These are phyloP conservation scores for Malurus elegans DNA, from an alignment of 2,113 vertebrate genomes.

Conservation along the genomic window DNA sequence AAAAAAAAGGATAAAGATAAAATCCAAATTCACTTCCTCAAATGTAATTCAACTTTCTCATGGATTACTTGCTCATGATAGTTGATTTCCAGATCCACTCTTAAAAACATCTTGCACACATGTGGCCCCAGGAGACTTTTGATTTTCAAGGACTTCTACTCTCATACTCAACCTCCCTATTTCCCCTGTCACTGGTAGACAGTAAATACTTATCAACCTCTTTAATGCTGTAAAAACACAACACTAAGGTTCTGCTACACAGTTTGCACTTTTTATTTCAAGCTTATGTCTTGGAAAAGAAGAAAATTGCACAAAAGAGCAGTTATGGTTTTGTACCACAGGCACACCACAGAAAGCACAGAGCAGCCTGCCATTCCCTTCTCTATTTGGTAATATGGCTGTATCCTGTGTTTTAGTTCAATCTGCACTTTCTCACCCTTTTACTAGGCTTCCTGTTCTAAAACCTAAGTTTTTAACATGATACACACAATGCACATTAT, in stretches of 20 bases:
- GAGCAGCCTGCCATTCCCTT: neutral
- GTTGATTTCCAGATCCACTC: neutral
- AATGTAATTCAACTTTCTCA: neutral
- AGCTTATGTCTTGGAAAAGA: neutral
- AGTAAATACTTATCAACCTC: neutral
- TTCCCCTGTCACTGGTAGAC: neutral
- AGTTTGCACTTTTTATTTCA: neutral
- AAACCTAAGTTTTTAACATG: neutral
- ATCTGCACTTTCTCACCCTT: neutral
- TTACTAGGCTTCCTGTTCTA: neutral
- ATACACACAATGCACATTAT: neutral
- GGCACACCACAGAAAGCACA: neutral
- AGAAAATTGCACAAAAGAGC: neutral
- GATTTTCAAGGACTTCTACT: neutral
- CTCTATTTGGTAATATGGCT: neutral
- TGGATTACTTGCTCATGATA: neutral
- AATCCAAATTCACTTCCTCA: neutral
- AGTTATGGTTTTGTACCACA: neutral
- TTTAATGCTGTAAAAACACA: neutral
- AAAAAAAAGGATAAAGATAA: neutral
- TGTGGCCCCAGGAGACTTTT: neutral
- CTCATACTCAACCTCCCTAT: neutral
- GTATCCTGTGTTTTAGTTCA: neutral
- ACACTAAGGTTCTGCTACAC: neutral
- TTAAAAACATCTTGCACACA: neutral